Evolutionary conservation across 2,888 invertebrate species (phyloP).

Genomic region (Dynastes grantii): DNA sequence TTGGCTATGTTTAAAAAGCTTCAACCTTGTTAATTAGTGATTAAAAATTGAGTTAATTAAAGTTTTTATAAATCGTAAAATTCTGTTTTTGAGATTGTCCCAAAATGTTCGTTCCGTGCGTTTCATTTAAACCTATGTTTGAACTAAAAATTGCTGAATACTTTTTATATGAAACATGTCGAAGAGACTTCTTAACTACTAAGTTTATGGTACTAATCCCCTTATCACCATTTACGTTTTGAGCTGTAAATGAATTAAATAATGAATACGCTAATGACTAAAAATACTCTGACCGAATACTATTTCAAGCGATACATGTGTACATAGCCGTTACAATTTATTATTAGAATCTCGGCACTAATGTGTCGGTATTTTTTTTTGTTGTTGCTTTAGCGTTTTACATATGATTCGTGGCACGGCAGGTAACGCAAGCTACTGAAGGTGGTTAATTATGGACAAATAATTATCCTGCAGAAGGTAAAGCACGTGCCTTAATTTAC

Average conservation of each 20-base stretch:
- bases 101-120: too few relatives aligned
- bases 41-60: too few relatives aligned
- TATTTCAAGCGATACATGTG: background rate
- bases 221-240: background rate
- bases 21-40: too few relatives aligned
- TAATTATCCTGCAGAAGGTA: background rate
- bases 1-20: too few relatives aligned
- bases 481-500: background rate
- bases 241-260: background rate
- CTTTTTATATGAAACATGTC: too few relatives aligned
- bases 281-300: slow-evolving; percentile 10
- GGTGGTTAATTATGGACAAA: background rate
- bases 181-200: too few relatives aligned
- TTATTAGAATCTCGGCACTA: slow-evolving; percentile 7
- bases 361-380: background rate
- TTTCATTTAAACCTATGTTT: too few relatives aligned
- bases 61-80: too few relatives aligned
- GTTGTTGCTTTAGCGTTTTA: background rate
- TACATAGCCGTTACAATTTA: background rate
- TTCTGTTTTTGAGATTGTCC: too few relatives aligned
- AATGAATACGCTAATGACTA: background rate
- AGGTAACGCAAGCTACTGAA: background rate
- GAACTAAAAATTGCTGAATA: too few relatives aligned
- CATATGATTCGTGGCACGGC: background rate
- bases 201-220: background rate